These are phyloP conservation scores for Uloborus diversus DNA, from an alignment of 1,140 invertebrate genomes.

Conservation along the genomic window DNA sequence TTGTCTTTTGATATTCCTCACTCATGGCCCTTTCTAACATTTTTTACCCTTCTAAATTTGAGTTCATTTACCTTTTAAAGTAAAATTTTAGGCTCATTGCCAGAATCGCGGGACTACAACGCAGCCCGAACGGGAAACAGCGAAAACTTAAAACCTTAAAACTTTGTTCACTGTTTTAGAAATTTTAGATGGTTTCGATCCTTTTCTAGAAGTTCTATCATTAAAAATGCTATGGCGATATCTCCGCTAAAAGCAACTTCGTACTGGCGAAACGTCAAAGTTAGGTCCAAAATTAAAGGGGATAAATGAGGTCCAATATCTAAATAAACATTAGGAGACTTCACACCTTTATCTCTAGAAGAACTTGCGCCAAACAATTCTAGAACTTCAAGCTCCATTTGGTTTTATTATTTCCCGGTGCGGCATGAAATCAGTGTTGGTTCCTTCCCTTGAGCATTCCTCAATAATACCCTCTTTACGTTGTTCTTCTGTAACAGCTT, in stretches of 20 bases:
- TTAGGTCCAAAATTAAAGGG: slow-evolving; percentile 15
- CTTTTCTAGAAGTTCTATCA: slow-evolving; percentile 10
- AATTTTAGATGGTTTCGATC: slow-evolving; percentile 2
- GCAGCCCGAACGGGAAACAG: not conserved
- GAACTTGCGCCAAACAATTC: slow-evolving; percentile 16
- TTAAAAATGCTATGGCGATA: slow-evolving; percentile 7
- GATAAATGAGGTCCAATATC: slow-evolving; percentile 6
- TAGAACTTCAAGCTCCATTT: not conserved
- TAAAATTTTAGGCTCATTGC: not conserved
- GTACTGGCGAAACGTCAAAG: slow-evolving; percentile 13
- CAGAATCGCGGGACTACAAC: not conserved
- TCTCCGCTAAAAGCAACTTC: slow-evolving; percentile 1
- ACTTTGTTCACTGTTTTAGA: not conserved
- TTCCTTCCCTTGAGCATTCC: not conserved
- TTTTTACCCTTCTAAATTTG: not conserved
- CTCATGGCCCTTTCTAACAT: not conserved
- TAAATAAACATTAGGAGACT: slow-evolving; percentile 16
- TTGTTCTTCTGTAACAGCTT: not conserved
- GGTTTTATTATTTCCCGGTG: slow-evolving; percentile 4
- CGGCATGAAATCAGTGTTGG: not conserved
- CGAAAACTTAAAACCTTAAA: not conserved
- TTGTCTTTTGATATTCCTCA: not conserved
- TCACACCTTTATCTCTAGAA: not conserved
- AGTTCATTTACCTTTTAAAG: not conserved
- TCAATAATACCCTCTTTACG: not conserved